phyloP scores from a whole-genome alignment of 2,888 invertebrate genomes.

The Tenthredo amoena region DNA sequence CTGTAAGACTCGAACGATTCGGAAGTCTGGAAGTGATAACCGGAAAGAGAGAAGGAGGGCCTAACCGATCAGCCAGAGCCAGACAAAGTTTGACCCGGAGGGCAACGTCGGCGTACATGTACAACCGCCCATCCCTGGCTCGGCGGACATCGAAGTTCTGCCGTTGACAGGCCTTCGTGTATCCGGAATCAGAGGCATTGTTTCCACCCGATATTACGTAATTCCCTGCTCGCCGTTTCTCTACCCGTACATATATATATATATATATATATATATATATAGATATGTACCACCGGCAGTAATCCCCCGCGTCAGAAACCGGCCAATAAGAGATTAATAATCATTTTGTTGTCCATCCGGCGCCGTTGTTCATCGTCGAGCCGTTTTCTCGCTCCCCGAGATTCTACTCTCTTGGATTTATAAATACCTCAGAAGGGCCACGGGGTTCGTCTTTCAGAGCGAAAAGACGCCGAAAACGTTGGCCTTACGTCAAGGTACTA shows the following conservation, averaged over 20 bases:
- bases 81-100: conserved; percentile 31
- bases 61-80: neutral
- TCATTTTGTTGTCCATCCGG: neutral
- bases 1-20: neutral
- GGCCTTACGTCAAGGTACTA: neutral
- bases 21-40: neutral
- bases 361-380: neutral
- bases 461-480: neutral
- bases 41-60: neutral
- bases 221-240: neutral
- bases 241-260: too few species aligned
- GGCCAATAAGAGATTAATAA: conserved; percentile 1
- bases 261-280: too few species aligned
- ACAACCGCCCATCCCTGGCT: neutral
- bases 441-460: neutral
- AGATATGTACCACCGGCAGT: neutral
- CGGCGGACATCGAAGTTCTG: conserved; percentile 30
- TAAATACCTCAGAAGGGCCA: neutral
- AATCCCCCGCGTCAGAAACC: neutral
- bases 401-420: conserved; percentile 5
- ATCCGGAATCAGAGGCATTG: conserved; percentile 42
- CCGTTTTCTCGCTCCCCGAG: neutral
- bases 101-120: neutral
- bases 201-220: conserved; percentile 34
- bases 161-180: conserved; percentile 39